Percentiles rank a stretch among this genome's conserved stretches.
These are phyloP conservation scores for Chelon labrosus DNA, from an alignment of 2,797 vertebrate genomes.

Conservation along the genomic window DNA sequence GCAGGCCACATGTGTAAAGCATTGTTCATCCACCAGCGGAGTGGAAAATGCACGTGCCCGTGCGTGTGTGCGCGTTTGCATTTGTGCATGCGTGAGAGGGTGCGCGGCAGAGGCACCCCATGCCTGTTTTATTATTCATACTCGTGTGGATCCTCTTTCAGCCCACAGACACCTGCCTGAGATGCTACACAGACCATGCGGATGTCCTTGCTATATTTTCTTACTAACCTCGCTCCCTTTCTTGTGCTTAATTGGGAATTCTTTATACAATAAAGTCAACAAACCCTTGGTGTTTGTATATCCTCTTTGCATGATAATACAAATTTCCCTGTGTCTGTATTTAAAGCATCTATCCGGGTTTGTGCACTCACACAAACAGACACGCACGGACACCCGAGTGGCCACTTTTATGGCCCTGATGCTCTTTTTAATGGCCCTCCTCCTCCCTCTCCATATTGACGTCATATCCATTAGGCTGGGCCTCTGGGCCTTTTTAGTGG, in stretches of 20 bases:
- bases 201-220: slow-evolving; percentile 40
- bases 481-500: slow-evolving; percentile 76
- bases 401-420: slow-evolving; percentile 68
- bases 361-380: slow-evolving; percentile 20
- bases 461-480: slow-evolving; percentile 78
- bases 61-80: slow-evolving; percentile 24
- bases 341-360: slow-evolving; percentile 26
- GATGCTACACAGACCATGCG: slow-evolving; percentile 51
- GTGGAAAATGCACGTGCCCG: slow-evolving; percentile 46
- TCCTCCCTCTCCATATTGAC: slow-evolving; percentile 68
- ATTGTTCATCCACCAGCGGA: slow-evolving; percentile 52
- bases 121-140: slow-evolving; percentile 81
- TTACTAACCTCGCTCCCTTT: slow-evolving; percentile 1
- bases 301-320: slow-evolving; percentile 9
- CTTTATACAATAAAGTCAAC: slow-evolving; percentile 30
- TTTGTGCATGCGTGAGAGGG: slow-evolving; percentile 40
- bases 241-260: slow-evolving; percentile 24
- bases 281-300: slow-evolving; percentile 9
- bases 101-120: slow-evolving; percentile 45
- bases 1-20: slow-evolving; percentile 54
- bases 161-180: slow-evolving; percentile 73
- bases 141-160: slow-evolving; percentile 79
- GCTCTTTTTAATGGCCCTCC: slow-evolving; percentile 71
- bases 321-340: slow-evolving; percentile 22
- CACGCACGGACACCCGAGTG: slow-evolving; percentile 27